A percentile compares a stretch with the other conserved stretches of the same genome.
Evolutionary conservation across 2,888 invertebrate genomes (phyloP).

Genomic region (Stenodema calcarata): DNA sequence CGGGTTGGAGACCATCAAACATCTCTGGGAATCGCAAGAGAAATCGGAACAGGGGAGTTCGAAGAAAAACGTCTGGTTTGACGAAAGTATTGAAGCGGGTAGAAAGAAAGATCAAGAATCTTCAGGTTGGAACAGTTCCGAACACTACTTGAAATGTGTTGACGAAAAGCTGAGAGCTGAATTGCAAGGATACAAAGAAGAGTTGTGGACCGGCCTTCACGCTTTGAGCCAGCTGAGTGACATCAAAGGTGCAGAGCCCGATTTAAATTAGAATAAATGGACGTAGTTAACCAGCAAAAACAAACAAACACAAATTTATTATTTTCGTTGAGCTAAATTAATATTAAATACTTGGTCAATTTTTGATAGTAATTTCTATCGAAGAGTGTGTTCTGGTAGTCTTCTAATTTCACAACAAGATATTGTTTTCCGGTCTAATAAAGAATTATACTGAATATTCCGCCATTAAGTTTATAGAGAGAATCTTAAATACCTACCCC

Average conservation of each 20-base stretch:
- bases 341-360: too few species aligned
- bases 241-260: not conserved
- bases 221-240: not conserved
- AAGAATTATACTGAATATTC: too few species aligned
- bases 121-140: not conserved
- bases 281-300: too few species aligned
- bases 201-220: not conserved
- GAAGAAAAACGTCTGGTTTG: not conserved
- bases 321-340: too few species aligned
- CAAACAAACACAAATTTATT: too few species aligned
- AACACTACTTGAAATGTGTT: not conserved
- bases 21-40: not conserved
- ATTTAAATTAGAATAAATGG: not conserved
- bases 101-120: not conserved
- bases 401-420: too few species aligned
- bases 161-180: not conserved
- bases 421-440: too few species aligned
- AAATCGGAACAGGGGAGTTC: not conserved
- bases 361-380: too few species aligned
- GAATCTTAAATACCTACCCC: too few species aligned
- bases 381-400: too few species aligned
- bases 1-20: not conserved
- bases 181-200: constrained; percentile 1
- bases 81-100: not conserved
- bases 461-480: too few species aligned